These are phyloP conservation scores for Antheraea pernyi DNA, from an alignment of 1,140 invertebrate species.

Conservation along the genomic window DNA sequence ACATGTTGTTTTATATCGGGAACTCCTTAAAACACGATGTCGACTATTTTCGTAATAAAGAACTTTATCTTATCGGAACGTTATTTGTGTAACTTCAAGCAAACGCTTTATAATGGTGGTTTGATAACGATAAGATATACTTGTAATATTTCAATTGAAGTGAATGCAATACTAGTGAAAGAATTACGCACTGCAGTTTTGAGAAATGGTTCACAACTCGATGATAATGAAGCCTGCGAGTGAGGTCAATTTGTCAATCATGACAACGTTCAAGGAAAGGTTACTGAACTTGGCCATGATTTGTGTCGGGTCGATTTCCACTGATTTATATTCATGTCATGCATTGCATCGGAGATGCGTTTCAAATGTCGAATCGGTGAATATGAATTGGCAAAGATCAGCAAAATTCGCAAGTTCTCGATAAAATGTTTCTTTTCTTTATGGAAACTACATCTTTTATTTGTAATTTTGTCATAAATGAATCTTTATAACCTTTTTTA, in stretches of 20 bases:
- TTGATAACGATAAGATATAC: constrained; percentile 26
- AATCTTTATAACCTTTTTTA: too few relatives aligned
- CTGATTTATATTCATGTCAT: constrained; percentile 60
- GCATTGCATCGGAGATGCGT: constrained; percentile 29
- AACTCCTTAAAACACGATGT: constrained; percentile 3
- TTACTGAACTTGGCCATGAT: constrained; percentile 52
- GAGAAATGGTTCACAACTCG: constrained; percentile 5
- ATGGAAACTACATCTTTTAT: too few relatives aligned
- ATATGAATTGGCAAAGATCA: constrained; percentile 21
- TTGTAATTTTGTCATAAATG: too few relatives aligned
- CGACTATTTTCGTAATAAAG: constrained; percentile 21
- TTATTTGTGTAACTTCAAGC: constrained; percentile 9
- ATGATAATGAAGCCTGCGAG: constrained; percentile 20
- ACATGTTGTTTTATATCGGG: not conserved
- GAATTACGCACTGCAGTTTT: constrained; percentile 10
- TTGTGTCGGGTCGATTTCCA: constrained; percentile 43
- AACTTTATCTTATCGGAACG: constrained; percentile 26
- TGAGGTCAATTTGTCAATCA: constrained; percentile 43
- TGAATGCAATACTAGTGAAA: constrained; percentile 8
- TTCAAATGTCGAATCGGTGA: constrained; percentile 17
- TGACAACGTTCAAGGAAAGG: constrained; percentile 24
- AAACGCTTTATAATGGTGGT: constrained; percentile 21
- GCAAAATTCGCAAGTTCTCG: not conserved
- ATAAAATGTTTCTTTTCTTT: too few relatives aligned
- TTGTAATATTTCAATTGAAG: constrained; percentile 26